These are phyloP conservation scores for Hozukius guyotensis DNA, from an alignment of 2,797 vertebrate species.

Conservation along the genomic window DNA sequence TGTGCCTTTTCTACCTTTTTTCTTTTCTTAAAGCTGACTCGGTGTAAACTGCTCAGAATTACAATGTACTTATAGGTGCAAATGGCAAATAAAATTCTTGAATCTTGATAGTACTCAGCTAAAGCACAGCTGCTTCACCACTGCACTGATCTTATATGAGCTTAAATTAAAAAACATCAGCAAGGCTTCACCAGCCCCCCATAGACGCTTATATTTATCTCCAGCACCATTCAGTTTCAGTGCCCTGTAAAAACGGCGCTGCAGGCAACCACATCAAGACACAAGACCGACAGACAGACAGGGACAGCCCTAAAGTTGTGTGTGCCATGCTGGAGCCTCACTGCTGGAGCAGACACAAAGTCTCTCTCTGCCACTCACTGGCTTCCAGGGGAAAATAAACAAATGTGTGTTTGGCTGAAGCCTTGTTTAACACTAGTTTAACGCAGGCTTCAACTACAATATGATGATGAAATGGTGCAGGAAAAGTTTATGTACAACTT, in stretches of 20 bases:
- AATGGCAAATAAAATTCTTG: too few species aligned
- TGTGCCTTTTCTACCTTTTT: too few species aligned
- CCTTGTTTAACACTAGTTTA: background rate
- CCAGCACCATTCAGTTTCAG: conserved; percentile 21
- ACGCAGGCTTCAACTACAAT: background rate
- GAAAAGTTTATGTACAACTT: background rate
- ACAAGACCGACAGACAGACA: conserved; percentile 50
- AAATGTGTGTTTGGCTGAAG: conserved; percentile 12
- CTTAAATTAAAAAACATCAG: conserved; percentile 37
- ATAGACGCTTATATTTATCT: conserved; percentile 34
- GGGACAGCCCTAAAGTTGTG: conserved; percentile 33
- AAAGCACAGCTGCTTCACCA: background rate
- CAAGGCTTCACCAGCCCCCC: background rate
- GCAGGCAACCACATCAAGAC: conserved; percentile 68
- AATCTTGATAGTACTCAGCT: background rate
- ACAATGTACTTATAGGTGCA: too few species aligned
- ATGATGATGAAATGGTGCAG: background rate
- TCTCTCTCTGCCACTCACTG: conserved; percentile 34
- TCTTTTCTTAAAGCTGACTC: too few species aligned
- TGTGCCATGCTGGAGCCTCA: conserved; percentile 47
- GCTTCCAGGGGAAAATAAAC: conserved; percentile 59
- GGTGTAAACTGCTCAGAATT: too few species aligned
- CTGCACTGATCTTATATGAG: background rate
- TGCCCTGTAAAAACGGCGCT: conserved; percentile 32
- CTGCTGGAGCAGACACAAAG: conserved; percentile 37